Evolutionary conservation across 2,888 invertebrate genomes (phyloP).

Genomic region (Dendrolimus houi): DNA sequence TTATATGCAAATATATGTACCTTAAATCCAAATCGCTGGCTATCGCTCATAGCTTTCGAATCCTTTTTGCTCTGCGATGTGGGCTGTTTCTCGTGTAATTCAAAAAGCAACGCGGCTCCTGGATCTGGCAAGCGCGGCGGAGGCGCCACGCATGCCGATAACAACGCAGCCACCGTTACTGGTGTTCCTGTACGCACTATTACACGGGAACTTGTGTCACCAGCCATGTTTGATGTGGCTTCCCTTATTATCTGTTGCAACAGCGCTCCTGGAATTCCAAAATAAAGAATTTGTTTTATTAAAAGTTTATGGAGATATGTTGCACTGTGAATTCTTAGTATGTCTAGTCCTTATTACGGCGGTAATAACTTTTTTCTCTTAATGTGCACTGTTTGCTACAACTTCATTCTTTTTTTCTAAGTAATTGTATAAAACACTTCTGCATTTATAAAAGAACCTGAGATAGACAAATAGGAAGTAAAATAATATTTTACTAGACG

Average conservation of each 20-base stretch:
- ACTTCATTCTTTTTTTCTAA: no score
- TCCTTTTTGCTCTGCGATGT: slow-evolving; percentile 41
- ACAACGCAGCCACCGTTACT: slow-evolving; percentile 75
- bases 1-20: slow-evolving; percentile 20
- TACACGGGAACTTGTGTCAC: slow-evolving; percentile 42
- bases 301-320: no score
- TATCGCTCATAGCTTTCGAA: slow-evolving; percentile 34
- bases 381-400: no score
- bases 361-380: no score
- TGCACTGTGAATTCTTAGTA: no score
- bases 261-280: slow-evolving; percentile 49
- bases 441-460: no score
- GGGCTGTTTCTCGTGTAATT: slow-evolving; percentile 65
- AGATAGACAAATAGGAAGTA: no score
- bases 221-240: slow-evolving; percentile 44
- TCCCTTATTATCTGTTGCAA: slow-evolving; percentile 74
- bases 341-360: no score
- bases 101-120: slow-evolving; percentile 73
- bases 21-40: slow-evolving; percentile 66
- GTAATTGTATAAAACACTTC: no score
- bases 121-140: slow-evolving; percentile 76
- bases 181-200: slow-evolving; percentile 79
- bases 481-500: no score
- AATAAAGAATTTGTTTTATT: no score
- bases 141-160: slow-evolving; percentile 74